Evolutionary conservation across 1,140 invertebrate species (phyloP).

Genomic region (Berghia stephanieae): DNA sequence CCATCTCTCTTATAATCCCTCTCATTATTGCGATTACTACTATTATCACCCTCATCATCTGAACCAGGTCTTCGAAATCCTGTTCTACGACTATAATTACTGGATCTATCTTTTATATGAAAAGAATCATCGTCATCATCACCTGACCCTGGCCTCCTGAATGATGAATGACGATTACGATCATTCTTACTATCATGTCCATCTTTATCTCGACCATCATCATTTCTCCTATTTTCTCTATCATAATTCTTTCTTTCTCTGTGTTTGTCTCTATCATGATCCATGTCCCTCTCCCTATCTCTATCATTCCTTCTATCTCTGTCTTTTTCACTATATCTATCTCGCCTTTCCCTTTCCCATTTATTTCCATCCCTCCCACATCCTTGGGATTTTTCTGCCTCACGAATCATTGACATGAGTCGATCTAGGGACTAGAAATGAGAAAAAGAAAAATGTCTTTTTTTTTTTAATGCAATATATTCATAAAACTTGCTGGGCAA

Average conservation of each 20-base stretch:
- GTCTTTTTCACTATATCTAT: constrained; percentile 35
- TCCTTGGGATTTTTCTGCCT: too few species aligned
- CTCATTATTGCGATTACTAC: neutral
- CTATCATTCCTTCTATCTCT: constrained; percentile 40
- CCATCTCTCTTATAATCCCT: neutral
- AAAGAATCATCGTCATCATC: too few species aligned
- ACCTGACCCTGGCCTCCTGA: too few species aligned
- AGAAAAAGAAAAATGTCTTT: too few species aligned
- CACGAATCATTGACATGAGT: too few species aligned
- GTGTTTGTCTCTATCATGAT: neutral
- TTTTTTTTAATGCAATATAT: too few species aligned
- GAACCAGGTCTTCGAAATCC: constrained; percentile 1
- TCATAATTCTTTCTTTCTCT: neutral
- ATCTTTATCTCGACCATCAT: too few species aligned
- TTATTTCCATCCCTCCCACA: neutral
- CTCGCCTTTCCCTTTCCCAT: constrained; percentile 17
- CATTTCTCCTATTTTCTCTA: neutral
- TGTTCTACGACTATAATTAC: neutral
- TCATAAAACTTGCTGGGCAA: too few species aligned
- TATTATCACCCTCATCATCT: neutral
- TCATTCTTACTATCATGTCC: too few species aligned
- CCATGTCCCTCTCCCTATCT: neutral
- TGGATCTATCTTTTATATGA: too few species aligned
- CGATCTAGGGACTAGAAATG: too few species aligned
- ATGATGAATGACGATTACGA: too few species aligned